Evolutionary conservation across 2,888 invertebrate genomes (phyloP), one percentile per base, ranked within the genome.

Genomic region (Pterostichus niger): DNA sequence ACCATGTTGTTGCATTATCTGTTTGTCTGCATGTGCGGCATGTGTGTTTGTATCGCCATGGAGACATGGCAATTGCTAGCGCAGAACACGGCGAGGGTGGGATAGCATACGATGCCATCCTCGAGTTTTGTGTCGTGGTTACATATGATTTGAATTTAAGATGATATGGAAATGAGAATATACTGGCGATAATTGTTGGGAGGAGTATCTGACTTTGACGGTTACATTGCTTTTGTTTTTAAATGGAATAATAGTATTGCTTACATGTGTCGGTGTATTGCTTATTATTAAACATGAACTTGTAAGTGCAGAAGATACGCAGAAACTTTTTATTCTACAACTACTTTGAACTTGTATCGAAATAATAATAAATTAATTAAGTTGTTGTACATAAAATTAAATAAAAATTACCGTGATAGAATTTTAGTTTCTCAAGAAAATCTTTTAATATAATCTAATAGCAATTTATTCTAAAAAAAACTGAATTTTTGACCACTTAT

Each of bases 81-180:
- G 6, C 10, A 13, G 40, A 71, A 71, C 68, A 71, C 44, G 68
- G 40, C 15, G 68, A 71, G 68, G 68, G 68, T 71, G 68, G 68
- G 68, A 71, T 44, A 9, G 40, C 44, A 17, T 31, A 71, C 68
- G 44, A 17, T 40, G 44, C 68, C 10, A 13, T 71, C 68, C 44
- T 17, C 68, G 68, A 71, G 40, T 71, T 71, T 71, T 71, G 68
- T 71, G 40, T 71, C 17, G 68, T 40, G 68, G 68, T 44, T 71
- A 71, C 68, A 44, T 71, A 71, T 71, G 68, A 71, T 71, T 71
- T 71, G 68, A 71, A 71, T 71, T 71, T 71, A 71, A 71, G 68
- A 71, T 71, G 68, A 71, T 71, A 71, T 71, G 68, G 68, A 71
- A 71, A 71, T 71, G 68, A 71, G 68, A 71, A 56, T 61, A 61